phyloP scores from a whole-genome alignment of 2,797 vertebrate genomes.

The Stomatorhinus walkeri region DNA sequence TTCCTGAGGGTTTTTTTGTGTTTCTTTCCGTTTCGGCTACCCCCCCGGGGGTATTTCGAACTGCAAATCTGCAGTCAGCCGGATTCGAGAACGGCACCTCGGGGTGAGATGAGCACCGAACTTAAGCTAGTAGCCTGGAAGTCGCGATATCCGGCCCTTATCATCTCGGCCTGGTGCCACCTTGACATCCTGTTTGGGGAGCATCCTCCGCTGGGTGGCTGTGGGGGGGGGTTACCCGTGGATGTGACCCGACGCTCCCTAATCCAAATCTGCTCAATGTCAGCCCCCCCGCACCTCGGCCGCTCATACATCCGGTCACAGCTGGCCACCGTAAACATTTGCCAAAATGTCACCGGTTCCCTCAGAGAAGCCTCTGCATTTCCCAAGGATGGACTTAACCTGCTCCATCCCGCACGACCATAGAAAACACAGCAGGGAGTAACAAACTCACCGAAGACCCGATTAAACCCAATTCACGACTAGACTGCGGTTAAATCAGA shows the following conservation, averaged over 20 bases:
- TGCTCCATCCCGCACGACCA: background rate
- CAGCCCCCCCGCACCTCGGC: background rate
- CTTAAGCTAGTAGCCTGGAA: background rate
- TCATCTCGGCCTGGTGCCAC: background rate
- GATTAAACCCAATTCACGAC: background rate
- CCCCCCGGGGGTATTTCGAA: background rate
- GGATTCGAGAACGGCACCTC: background rate
- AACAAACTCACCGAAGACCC: background rate
- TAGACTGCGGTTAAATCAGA: background rate
- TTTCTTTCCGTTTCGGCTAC: background rate
- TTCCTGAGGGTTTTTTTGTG: background rate
- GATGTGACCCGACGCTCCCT: background rate
- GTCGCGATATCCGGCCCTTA: constrained; percentile 1
- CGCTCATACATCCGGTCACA: background rate
- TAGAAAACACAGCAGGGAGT: background rate
- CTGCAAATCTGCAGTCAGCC: constrained; percentile 9
- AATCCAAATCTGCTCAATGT: background rate
- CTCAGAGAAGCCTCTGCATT: background rate
- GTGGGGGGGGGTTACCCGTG: background rate
- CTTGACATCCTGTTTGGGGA: background rate
- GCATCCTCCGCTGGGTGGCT: background rate
- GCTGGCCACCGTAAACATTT: background rate
- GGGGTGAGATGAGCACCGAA: background rate
- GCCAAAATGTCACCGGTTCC: background rate
- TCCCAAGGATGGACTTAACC: background rate